Base-by-base conservation (phyloP, 2,888 invertebrate genomes). In the Saturnia pavonia region DNA sequence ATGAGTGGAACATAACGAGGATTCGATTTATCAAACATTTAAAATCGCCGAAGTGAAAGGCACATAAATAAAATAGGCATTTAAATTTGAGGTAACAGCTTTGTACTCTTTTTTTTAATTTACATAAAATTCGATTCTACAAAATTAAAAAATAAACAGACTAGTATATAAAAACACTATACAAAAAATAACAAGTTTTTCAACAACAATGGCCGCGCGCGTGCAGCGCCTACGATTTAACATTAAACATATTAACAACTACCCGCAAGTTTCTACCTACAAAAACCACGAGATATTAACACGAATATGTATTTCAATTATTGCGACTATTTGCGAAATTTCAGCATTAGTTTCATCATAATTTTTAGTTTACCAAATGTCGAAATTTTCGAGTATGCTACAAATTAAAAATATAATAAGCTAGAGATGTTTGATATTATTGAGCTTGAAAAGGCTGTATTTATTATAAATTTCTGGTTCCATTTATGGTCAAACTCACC, bases 91-190 rank as follows among this genome's bases (percentile, higher is more conserved):
- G 73, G 76, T 84, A 86, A 86, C 81, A 82, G 73, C 75, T 85
- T 87, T 85, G 84, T 86, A 86, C 86, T 87, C 83, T 83, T 85
- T 83, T 54, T 80, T 80, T 83, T 81, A 78, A 80, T 81, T 82
- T 77, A 76, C 73, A 83, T 82, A 81, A 85, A 71, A 76, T 77
- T 74, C 78, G 73, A 77, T 80, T 78, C 86, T 88, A 88, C 85
- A 88, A 88, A 86, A 86, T 83, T 80, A 85, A 80, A 78, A 78
- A 75, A 75, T 72, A 34, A 63, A 63, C 40, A 27, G 19, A 76
- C 80, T 83, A 81, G 72, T 78, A 83, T 80, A 84, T 88, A 85
- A 83, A 72, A 72, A 68, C 70, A 70, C 70, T 72, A 68, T 72
- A 74, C 68, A 74, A 71, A 71, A 69, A 69, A 69, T 54, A 51